phyloP scores from a whole-genome alignment of 1,140 invertebrate genomes.

The Ostrea denselamellosa region DNA sequence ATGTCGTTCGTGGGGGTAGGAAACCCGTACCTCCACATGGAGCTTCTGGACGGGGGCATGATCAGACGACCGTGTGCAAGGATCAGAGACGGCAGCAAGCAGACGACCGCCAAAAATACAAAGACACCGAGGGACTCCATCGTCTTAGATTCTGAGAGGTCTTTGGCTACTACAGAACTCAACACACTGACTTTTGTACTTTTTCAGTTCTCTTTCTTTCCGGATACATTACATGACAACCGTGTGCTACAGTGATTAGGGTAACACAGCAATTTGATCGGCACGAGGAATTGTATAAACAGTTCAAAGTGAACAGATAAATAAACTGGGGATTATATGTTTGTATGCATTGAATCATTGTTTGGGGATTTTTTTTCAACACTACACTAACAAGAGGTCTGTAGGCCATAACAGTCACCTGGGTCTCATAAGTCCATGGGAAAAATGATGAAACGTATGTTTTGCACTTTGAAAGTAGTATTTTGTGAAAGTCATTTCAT shows the following conservation, averaged over 20 bases:
- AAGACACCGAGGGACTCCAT: not conserved
- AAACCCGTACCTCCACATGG: constrained; percentile 97
- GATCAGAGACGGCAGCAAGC: not conserved
- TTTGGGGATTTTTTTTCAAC: too few species aligned
- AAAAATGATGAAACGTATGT: too few species aligned
- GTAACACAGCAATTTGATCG: not conserved
- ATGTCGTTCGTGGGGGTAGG: constrained; percentile 96
- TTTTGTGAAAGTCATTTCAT: too few species aligned
- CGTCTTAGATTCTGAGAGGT: not conserved
- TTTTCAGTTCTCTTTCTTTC: not conserved
- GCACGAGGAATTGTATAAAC: not conserved
- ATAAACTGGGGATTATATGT: not conserved
- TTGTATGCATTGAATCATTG: too few species aligned
- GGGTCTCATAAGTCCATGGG: too few species aligned
- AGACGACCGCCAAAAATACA: not conserved
- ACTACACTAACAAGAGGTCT: too few species aligned
- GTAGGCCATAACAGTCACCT: too few species aligned
- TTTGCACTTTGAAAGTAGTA: too few species aligned
- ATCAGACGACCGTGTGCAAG: constrained; percentile 89
- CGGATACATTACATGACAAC: not conserved
- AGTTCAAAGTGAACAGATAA: not conserved
- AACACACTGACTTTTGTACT: not conserved
- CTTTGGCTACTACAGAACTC: not conserved
- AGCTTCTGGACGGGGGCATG: constrained; percentile 93
- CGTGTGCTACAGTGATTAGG: not conserved